These are phyloP conservation scores for Drosophila guanche DNA, from an alignment of 1,140 invertebrate genomes.

Conservation along the genomic window DNA sequence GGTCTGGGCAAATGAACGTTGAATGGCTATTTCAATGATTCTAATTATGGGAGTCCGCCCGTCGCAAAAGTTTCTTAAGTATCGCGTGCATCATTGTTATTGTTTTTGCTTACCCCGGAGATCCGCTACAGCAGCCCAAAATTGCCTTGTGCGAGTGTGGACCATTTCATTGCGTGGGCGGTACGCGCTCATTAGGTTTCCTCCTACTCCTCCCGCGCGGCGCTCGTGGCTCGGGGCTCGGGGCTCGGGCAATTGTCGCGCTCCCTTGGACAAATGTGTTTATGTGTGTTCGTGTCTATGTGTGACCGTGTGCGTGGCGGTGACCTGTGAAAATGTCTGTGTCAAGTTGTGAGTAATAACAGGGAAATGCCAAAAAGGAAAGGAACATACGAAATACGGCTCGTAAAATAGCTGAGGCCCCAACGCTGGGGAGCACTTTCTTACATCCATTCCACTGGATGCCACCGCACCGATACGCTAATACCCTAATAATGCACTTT, in stretches of 20 bases:
- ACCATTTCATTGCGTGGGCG: slow-evolving; percentile 60
- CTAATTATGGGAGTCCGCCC: slow-evolving; percentile 68
- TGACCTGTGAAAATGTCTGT: slow-evolving; percentile 70
- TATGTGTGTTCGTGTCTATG: not conserved
- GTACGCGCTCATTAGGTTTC: slow-evolving; percentile 70
- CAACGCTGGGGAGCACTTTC: not conserved
- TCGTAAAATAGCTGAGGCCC: slow-evolving; percentile 53
- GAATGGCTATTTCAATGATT: slow-evolving; percentile 76
- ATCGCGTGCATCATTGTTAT: slow-evolving; percentile 79
- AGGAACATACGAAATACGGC: slow-evolving; percentile 45
- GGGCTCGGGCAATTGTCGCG: slow-evolving; percentile 57
- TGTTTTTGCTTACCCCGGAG: slow-evolving; percentile 46
- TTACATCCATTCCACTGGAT: not conserved
- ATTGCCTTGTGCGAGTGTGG: slow-evolving; percentile 40
- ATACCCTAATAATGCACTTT: slow-evolving; percentile 31
- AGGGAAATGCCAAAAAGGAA: slow-evolving; percentile 63
- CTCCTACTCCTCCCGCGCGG: slow-evolving; percentile 8
- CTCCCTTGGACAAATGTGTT: slow-evolving; percentile 5
- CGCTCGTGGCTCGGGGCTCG: not conserved
- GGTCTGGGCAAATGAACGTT: slow-evolving; percentile 53
- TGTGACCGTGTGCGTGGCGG: slow-evolving; percentile 20
- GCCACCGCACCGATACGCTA: no score
- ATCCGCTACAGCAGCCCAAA: slow-evolving; percentile 16
- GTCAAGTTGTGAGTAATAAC: slow-evolving; percentile 80
- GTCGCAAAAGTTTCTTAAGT: slow-evolving; percentile 75